Evolutionary conservation across 1,140 invertebrate genomes (phyloP).

Genomic region (Neodiprion fabricii): DNA sequence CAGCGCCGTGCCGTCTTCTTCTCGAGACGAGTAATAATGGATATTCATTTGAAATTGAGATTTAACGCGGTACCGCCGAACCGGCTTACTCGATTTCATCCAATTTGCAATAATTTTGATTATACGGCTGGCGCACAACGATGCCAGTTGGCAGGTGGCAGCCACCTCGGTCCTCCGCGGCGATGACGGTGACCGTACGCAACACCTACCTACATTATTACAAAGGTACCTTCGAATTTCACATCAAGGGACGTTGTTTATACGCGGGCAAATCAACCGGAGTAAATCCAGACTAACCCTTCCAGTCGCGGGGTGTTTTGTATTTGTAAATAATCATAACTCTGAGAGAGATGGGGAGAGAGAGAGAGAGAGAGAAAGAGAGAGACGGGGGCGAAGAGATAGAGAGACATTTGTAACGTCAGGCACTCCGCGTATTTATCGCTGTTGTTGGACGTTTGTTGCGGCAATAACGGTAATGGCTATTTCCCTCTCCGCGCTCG

Average conservation of each 20-base stretch:
- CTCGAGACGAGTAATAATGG: not conserved
- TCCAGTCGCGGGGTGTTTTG: not conserved
- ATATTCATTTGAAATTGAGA: conserved; percentile 5
- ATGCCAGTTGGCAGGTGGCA: not conserved
- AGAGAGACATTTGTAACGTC: conserved; percentile 56
- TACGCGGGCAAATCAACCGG: too few species aligned
- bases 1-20: not conserved
- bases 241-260: too few species aligned
- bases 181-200: too few species aligned
- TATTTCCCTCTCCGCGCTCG: conserved; percentile 15
- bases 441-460: conserved; percentile 61
- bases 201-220: too few species aligned
- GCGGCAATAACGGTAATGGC: conserved; percentile 62
- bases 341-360: conserved; percentile 17
- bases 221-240: too few species aligned
- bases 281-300: not conserved
- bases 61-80: not conserved
- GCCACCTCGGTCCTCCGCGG: not conserved
- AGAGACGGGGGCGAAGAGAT: not conserved
- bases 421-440: conserved; percentile 55
- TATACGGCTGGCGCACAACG: not conserved
- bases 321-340: conserved; percentile 51
- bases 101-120: conserved; percentile 4
- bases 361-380: not conserved
- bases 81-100: not conserved